Conservation (phyloP, 2,888 invertebrate species). For the Augiades crinisus region DNA sequence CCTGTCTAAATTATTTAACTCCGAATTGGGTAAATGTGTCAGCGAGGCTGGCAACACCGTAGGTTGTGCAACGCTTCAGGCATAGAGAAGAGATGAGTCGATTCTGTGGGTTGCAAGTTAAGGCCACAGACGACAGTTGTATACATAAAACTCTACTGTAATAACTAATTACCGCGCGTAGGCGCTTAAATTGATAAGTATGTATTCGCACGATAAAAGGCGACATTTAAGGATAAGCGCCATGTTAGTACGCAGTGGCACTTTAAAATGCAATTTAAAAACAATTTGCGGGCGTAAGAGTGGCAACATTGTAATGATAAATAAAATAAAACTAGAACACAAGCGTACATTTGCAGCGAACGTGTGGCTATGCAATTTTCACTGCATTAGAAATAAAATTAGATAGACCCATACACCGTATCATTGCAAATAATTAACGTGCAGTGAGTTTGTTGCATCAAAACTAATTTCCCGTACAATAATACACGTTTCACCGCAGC, state of each 20-base stretch:
- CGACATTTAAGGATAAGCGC: slow-evolving; percentile 28
- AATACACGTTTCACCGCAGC: no score
- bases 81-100: slow-evolving; percentile 35
- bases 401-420: slow-evolving; percentile 27
- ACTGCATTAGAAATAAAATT: slow-evolving; percentile 25
- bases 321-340: slow-evolving; percentile 3
- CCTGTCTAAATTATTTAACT: slow-evolving; percentile 64
- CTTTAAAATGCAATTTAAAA: slow-evolving; percentile 31
- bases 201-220: slow-evolving; percentile 28
- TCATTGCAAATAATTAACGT: slow-evolving; percentile 43
- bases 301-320: slow-evolving; percentile 13
- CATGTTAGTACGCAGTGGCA: slow-evolving; percentile 12
- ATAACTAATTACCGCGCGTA: slow-evolving; percentile 52
- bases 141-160: slow-evolving; percentile 51
- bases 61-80: slow-evolving; percentile 53
- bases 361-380: slow-evolving; percentile 25
- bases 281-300: slow-evolving; percentile 24
- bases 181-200: slow-evolving; percentile 39
- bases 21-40: slow-evolving; percentile 70
- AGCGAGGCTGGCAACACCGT: slow-evolving; percentile 46
- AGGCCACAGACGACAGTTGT: slow-evolving; percentile 69
- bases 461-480: slow-evolving; percentile 46
- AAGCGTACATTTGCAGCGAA: neutral
- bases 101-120: slow-evolving; percentile 64
- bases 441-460: slow-evolving; percentile 46